Base-by-base conservation (phyloP, 1,140 invertebrate species). In the Ooceraea biroi region DNA sequence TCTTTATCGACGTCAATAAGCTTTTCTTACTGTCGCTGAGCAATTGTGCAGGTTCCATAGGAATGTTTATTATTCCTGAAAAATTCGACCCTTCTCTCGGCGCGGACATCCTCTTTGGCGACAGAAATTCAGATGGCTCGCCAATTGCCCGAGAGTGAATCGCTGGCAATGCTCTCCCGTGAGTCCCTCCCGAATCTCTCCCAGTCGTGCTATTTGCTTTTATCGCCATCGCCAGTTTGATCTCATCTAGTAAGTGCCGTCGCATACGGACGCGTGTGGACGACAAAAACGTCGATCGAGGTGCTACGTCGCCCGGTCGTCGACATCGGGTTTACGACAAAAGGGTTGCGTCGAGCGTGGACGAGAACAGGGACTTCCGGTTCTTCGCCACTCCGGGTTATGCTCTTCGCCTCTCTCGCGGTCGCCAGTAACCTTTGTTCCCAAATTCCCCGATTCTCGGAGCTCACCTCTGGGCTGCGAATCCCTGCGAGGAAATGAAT, bases 241-340 rank as follows among this genome's bases (percentile, higher is more conserved):
- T 65, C 83, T 88, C 87, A 82, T 88, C 86, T 82, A 61, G 83
- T 88, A 85, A 88, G 83, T 88, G 76, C 63, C 65, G 50, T 65
- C 61, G 41, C 27, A 48, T 80, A 80, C 63, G 46, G 41, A 46
- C 44, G 80, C 68, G 19, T 61, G 72, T n/a, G 48, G 52, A 88
- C 65, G 78, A 85, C 83, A 83, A 85, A 88, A 89, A 83, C 57
- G 74, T 85, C 76, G 76, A 85, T 88, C 69, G 74, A 83, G 65
- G 55, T 22, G 71, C 60, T 74, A 85, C 60, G 52, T 68, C 74
- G 65, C 12, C 60, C 68, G 19, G 44, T 68, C 68, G 55, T 44
- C 73, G 30, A n/a, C 72, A 22, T 57, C 48, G 44, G 46, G 55
- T 88, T 88, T 78, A 80, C 72, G 65, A 83, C 73, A 85, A 88